Base-by-base conservation (phyloP, 2,113 vertebrate genomes). In the Verasper variegatus region DNA sequence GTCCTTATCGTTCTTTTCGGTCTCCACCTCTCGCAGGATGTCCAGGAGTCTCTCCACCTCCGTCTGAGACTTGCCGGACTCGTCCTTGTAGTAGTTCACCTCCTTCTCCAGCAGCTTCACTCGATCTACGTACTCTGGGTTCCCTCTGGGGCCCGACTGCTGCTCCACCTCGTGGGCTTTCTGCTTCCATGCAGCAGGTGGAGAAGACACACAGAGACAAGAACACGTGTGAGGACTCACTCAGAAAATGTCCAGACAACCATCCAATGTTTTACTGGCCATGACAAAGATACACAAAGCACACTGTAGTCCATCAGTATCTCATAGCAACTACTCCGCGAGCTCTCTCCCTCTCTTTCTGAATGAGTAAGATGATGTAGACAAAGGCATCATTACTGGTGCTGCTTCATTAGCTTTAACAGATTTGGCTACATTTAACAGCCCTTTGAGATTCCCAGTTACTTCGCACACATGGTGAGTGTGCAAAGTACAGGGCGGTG, bases 1-100 rank as follows among this genome's bases (percentile, higher is more conserved):
- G 94, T 99, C 98, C 92, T 99, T 99, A 88, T 99, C 97, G 37
- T 97, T 98, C 92, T 99, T 99, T 87, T 99, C 98, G 0, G 96
- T 98, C 87, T 99, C 98, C 84, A 98, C 97, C 90, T 99, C 97
- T 74, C 97, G 95, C 73, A 99, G 95, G 91, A 99, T 99, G 92
- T 99, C 97, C 85, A 99, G 93, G 74, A 99, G 95, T 81, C 98
- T 94, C 90, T 99, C 97, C 74, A 98, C 96, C 90, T 99, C 98
- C 0, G 96, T 89, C 92, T 99, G 97, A 71, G 97, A 92, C 91
- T 99, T 99, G 82, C 90, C 92, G 55, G 96, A 96, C 85, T 99
- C 98, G 4, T 98, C 98, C 61, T 98, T 97, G 83, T 95, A 99
- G 92, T 96, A 99, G 2, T 92, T 89, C 24, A 97, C 95, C 77